Percentiles rank a stretch among this genome's conserved stretches.
Conservation (phyloP, 2,888 invertebrate genomes). For the Serripes groenlandicus region DNA sequence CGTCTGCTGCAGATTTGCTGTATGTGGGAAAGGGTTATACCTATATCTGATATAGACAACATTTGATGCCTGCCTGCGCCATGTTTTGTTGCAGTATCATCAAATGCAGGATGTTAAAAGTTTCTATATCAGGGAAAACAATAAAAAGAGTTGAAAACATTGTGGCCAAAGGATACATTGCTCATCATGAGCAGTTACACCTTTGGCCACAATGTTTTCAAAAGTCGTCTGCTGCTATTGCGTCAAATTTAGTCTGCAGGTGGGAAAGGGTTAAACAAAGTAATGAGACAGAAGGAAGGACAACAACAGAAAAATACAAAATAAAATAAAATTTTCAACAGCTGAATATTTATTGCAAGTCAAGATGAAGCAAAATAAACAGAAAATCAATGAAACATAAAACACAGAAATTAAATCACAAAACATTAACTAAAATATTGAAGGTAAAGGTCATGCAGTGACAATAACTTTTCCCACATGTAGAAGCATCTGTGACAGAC, state of each 20-base stretch:
- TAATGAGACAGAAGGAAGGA: not conserved
- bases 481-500: no score
- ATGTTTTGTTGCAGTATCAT: no score
- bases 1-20: no score
- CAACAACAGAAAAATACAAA: constrained; percentile 5
- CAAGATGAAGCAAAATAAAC: constrained; percentile 20
- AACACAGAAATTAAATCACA: not conserved
- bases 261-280: not conserved
- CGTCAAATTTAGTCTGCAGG: not conserved
- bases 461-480: not conserved
- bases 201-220: no score
- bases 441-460: not conserved
- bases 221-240: not conserved
- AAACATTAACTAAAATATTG: not conserved
- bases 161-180: no score
- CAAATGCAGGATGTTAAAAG: no score
- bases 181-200: no score
- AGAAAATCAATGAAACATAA: not conserved
- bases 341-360: constrained; percentile 20
- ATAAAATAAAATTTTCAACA: constrained; percentile 9
- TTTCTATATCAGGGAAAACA: no score
- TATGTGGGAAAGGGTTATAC: no score
- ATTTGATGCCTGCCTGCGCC: no score
- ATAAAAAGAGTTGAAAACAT: no score
- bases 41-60: no score